These are phyloP conservation scores for Aleiodes leptofemur DNA, from an alignment of 2,888 invertebrate genomes.

Conservation along the genomic window DNA sequence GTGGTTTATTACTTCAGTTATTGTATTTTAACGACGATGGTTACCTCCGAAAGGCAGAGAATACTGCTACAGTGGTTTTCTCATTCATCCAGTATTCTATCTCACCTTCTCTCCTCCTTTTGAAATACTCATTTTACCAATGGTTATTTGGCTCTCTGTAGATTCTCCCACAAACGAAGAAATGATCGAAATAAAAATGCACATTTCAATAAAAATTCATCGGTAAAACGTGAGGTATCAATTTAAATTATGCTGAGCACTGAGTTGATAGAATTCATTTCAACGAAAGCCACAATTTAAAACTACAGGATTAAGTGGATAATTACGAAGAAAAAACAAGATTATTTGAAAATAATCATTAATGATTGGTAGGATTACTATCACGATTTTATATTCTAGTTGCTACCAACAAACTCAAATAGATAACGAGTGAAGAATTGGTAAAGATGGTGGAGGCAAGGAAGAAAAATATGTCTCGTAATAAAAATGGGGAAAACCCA, in stretches of 20 bases:
- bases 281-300: background rate
- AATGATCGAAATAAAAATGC: conserved; percentile 7
- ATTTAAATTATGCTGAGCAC: conserved; percentile 6
- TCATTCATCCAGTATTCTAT: background rate
- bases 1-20: conserved; percentile 51
- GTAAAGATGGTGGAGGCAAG: too few species aligned
- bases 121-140: conserved; percentile 15
- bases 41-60: conserved; percentile 43
- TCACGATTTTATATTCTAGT: conserved; percentile 29
- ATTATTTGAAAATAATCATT: conserved; percentile 17
- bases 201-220: conserved; percentile 27
- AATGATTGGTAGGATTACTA: background rate
- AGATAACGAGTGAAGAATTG: background rate
- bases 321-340: conserved; percentile 22
- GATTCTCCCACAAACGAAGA: background rate
- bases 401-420: conserved; percentile 29
- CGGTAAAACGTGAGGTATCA: background rate
- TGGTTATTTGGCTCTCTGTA: conserved; percentile 33
- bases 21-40: conserved; percentile 53
- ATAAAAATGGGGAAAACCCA: too few species aligned
- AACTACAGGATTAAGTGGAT: conserved; percentile 4
- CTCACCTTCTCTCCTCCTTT: conserved; percentile 22
- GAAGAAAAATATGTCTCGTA: too few species aligned
- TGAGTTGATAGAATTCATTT: conserved; percentile 9
- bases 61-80: conserved; percentile 29